Evolutionary conservation across 2,113 vertebrate genomes (phyloP).

Genomic region (Poeciliopsis retropinna): DNA sequence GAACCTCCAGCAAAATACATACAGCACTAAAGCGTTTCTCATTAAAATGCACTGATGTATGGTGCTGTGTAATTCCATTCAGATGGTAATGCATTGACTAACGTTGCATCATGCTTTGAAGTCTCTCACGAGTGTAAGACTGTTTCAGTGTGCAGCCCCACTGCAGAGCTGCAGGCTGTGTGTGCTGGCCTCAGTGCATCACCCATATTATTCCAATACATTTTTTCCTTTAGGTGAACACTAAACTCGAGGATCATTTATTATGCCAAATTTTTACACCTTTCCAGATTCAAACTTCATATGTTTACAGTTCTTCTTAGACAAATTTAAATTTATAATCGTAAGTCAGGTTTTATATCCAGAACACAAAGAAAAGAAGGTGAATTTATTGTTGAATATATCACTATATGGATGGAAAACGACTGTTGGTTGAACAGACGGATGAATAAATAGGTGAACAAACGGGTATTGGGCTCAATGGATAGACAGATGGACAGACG

Average conservation of each 20-base stretch:
- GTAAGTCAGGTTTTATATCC: too few species aligned
- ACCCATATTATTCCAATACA: conserved; percentile 5
- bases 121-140: conserved; percentile 24
- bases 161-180: conserved; percentile 19
- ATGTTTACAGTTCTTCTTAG: not conserved
- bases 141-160: conserved; percentile 32
- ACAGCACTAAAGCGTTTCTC: conserved; percentile 7
- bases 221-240: conserved; percentile 27
- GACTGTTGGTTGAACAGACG: not conserved
- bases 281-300: not conserved
- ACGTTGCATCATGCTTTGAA: conserved; percentile 61
- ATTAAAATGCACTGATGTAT: conserved; percentile 38
- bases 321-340: not conserved
- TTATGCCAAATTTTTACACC: not conserved
- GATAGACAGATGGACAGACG: too few species aligned
- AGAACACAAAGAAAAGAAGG: not conserved
- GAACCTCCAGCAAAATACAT: not conserved
- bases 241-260: not conserved
- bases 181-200: conserved; percentile 37
- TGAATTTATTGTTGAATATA: not conserved
- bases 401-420: not conserved
- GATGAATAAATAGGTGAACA: not conserved
- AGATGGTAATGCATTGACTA: conserved; percentile 34
- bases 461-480: not conserved
- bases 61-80: conserved; percentile 15